phyloP scores from a whole-genome alignment of 1,140 invertebrate genomes.

The Bombus turneri region DNA sequence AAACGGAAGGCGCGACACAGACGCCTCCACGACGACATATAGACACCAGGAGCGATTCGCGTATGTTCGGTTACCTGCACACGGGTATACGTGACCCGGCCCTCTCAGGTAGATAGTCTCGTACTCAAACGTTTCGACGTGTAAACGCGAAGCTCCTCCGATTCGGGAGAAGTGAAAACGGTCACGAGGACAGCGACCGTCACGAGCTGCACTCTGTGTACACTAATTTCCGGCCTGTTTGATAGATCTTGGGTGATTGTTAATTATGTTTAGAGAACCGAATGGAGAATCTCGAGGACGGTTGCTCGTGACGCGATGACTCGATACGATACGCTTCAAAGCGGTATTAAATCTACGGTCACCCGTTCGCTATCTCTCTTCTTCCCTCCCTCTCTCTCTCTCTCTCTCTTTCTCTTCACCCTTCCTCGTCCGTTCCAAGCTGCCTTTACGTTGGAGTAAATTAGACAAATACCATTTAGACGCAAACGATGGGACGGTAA shows the following conservation, averaged over 20 bases:
- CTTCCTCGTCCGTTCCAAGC: not conserved
- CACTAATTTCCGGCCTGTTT: conserved; percentile 78
- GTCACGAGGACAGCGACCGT: conserved; percentile 28
- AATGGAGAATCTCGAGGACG: conserved; percentile 49
- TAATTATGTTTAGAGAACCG: conserved; percentile 76
- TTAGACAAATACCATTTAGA: conserved; percentile 75
- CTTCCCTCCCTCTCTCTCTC: not conserved
- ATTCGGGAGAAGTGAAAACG: conserved; percentile 16
- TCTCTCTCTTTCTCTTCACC: too few species aligned
- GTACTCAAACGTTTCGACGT: not conserved
- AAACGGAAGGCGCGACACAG: conserved; percentile 38
- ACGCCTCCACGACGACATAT: conserved; percentile 19
- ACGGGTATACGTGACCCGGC: conserved; percentile 7
- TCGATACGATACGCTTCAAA: conserved; percentile 67
- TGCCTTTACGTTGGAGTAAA: conserved; percentile 53
- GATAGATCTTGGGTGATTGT: conserved; percentile 78
- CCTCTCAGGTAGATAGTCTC: not conserved
- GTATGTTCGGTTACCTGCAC: conserved; percentile 41
- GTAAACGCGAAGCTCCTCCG: conserved; percentile 38
- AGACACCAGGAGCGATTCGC: not conserved
- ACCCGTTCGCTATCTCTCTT: conserved; percentile 8
- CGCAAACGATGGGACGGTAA: conserved; percentile 62
- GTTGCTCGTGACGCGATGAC: conserved; percentile 25
- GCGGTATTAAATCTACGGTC: conserved; percentile 74
- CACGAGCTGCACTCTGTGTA: conserved; percentile 60